Percentiles rank a stretch among this genome's conserved stretches.
These are phyloP conservation scores for Chymomyza caudatula DNA, from an alignment of 2,888 invertebrate species.

Conservation along the genomic window DNA sequence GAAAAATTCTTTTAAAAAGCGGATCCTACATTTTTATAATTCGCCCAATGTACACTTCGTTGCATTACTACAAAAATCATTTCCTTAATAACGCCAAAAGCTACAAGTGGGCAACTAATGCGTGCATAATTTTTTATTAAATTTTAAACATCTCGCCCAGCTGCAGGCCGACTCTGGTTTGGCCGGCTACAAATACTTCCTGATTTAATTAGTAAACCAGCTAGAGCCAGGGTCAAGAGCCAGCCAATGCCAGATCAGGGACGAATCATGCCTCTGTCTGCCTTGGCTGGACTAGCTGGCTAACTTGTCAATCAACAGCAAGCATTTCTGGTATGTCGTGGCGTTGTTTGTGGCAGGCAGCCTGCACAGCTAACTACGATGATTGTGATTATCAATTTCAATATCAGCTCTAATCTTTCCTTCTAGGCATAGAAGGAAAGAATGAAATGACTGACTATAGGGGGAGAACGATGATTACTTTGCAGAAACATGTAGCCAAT, in stretches of 20 bases:
- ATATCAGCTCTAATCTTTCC: too few species aligned
- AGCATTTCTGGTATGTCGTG: conserved; percentile 34
- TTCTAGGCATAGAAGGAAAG: background rate
- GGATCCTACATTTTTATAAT: conserved; percentile 58
- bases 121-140: conserved; percentile 73
- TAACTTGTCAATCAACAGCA: conserved; percentile 68
- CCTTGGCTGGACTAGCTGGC: background rate
- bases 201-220: conserved; percentile 72
- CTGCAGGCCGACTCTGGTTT: conserved; percentile 32
- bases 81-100: conserved; percentile 57
- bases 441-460: background rate
- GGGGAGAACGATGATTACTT: conserved; percentile 7
- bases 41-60: conserved; percentile 41
- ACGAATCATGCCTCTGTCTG: conserved; percentile 7
- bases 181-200: conserved; percentile 60
- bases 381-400: conserved; percentile 65
- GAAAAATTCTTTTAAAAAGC: background rate
- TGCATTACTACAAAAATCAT: conserved; percentile 53
- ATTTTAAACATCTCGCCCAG: conserved; percentile 62
- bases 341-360: background rate
- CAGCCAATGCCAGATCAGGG: background rate
- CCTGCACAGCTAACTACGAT: conserved; percentile 25
- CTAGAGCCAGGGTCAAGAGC: background rate
- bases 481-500: conserved; percentile 3
- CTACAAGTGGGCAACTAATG: conserved; percentile 45